These are phyloP conservation scores for Puma concolor DNA, from an alignment of 2,113 vertebrate genomes.

Conservation along the genomic window DNA sequence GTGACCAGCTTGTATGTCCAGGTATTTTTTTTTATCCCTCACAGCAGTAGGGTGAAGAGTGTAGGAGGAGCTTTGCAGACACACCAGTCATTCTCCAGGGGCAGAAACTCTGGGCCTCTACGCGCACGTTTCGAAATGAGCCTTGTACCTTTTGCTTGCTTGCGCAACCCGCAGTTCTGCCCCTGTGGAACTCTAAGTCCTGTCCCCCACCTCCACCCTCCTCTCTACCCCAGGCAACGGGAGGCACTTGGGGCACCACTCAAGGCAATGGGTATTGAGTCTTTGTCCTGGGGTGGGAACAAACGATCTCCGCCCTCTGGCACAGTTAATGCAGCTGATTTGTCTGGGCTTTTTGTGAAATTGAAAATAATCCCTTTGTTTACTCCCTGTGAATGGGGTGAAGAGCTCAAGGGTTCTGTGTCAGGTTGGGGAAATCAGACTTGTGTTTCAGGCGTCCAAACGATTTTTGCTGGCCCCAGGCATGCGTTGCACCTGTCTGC, in stretches of 20 bases:
- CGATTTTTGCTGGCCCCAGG: neutral
- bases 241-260: neutral
- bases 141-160: neutral
- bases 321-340: neutral
- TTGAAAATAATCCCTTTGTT: neutral
- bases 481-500: rapidly evolving
- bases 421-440: neutral
- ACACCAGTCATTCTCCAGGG: neutral
- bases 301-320: neutral
- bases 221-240: neutral
- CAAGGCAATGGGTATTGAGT: neutral
- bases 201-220: neutral
- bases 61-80: neutral
- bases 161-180: neutral
- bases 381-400: neutral
- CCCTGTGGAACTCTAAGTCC: neutral
- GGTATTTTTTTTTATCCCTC: neutral
- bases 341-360: slow-evolving; percentile 38
- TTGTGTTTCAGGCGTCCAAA: neutral
- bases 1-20: neutral
- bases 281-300: neutral
- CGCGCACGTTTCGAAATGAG: neutral
- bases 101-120: too few species aligned
- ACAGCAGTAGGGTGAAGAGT: neutral
- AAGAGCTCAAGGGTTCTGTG: neutral